Percentiles rank a stretch among this genome's conserved stretches.
Evolutionary conservation across 2,888 invertebrate species (phyloP).

Genomic region (Deroplatys truncata): DNA sequence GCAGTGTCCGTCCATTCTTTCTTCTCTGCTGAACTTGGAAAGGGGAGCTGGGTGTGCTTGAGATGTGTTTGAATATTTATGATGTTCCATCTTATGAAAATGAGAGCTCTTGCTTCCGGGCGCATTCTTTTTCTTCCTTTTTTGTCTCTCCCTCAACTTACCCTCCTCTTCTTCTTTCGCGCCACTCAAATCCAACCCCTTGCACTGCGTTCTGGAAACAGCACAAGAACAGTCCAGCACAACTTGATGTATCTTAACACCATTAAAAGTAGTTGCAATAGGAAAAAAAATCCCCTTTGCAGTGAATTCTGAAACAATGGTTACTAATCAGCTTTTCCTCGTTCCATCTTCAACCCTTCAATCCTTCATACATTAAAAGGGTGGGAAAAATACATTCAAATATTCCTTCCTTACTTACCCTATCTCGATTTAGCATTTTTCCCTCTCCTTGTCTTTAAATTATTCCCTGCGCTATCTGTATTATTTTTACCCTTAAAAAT

Average conservation of each 20-base stretch:
- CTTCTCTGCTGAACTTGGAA: neutral
- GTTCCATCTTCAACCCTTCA: neutral
- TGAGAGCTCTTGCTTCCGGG: slow-evolving; percentile 30
- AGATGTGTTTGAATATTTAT: slow-evolving; percentile 31
- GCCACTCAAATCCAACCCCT: neutral
- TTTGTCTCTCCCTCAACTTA: neutral
- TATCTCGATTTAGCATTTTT: neutral
- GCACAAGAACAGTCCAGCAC: neutral
- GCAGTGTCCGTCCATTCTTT: neutral
- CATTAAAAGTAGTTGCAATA: neutral
- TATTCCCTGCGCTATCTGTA: neutral
- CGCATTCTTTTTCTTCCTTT: slow-evolving; percentile 18
- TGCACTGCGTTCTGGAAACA: neutral
- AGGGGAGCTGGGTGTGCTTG: neutral
- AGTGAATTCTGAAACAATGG: slow-evolving; percentile 31
- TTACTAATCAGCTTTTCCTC: slow-evolving; percentile 31
- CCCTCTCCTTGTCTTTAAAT: neutral
- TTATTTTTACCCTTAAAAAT: neutral
- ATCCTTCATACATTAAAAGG: neutral
- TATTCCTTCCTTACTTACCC: neutral
- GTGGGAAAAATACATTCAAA: neutral
- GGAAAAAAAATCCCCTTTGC: slow-evolving; percentile 1
- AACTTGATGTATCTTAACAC: slow-evolving; percentile 30
- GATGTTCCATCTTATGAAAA: slow-evolving; percentile 31
- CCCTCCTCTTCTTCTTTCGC: neutral